phyloP scores from a whole-genome alignment of 2,888 invertebrate species.

The Geotrupes spiniger region DNA sequence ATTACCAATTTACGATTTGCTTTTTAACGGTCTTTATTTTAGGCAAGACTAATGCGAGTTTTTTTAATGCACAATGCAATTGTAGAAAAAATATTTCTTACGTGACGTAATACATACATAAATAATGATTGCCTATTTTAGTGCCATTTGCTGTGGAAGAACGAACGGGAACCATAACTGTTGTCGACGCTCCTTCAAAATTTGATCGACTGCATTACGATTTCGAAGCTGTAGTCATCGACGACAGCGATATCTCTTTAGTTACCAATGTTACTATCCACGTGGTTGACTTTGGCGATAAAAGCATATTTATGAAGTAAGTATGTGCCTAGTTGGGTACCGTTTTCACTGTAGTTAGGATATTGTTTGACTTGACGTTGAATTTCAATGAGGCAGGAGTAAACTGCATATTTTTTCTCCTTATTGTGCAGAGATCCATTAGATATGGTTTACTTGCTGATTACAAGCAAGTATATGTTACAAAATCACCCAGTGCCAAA shows the following conservation, averaged over 20 bases:
- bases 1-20: no score
- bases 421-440: no score
- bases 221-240: conserved; percentile 78
- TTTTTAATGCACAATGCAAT: no score
- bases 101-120: no score
- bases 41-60: no score
- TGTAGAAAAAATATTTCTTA: no score
- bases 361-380: neutral
- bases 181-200: conserved; percentile 70
- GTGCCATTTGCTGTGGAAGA: conserved; percentile 93
- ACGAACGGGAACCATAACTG: conserved; percentile 81
- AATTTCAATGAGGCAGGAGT: neutral
- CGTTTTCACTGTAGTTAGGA: neutral
- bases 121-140: conserved; percentile 44
- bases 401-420: neutral
- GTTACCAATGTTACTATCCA: conserved; percentile 83
- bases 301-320: conserved; percentile 64
- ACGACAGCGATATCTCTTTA: conserved; percentile 62
- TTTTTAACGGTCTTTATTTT: no score
- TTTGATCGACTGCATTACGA: conserved; percentile 69
- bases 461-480: no score
- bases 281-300: conserved; percentile 74
- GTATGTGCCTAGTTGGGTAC: conserved; percentile 41
- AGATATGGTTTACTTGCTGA: no score
- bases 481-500: no score